Conservation (phyloP, 2,888 invertebrate genomes). For the Napeogenes inachia region DNA sequence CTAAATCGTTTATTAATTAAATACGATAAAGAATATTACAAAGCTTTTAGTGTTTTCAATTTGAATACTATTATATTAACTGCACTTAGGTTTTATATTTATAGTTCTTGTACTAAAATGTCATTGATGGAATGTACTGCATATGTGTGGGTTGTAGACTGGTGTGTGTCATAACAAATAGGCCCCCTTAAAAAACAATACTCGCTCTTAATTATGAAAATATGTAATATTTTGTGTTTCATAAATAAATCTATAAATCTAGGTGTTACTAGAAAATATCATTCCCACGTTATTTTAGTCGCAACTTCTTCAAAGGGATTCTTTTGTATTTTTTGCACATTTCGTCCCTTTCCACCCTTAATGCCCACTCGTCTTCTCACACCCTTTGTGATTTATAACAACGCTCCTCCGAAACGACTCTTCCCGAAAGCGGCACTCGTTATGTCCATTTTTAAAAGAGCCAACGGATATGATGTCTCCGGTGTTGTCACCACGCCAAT, state of each 20-base stretch:
- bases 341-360: slow-evolving; percentile 48
- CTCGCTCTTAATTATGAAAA: too few relatives aligned
- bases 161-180: too few relatives aligned
- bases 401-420: slow-evolving; percentile 50
- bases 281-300: slow-evolving; percentile 20
- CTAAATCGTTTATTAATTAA: too few relatives aligned
- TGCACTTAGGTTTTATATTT: too few relatives aligned
- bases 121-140: background rate
- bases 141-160: too few relatives aligned
- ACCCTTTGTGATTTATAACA: slow-evolving; percentile 65
- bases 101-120: too few relatives aligned
- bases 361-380: slow-evolving; percentile 48
- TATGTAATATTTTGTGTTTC: background rate
- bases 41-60: too few relatives aligned
- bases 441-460: slow-evolving; percentile 65
- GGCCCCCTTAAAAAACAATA: too few relatives aligned
- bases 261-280: background rate
- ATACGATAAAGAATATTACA: too few relatives aligned
- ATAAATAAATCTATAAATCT: background rate
- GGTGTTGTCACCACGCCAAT: slow-evolving; percentile 64
- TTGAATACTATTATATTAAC: background rate
- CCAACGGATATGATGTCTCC: slow-evolving; percentile 68
- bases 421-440: slow-evolving; percentile 61
- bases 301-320: slow-evolving; percentile 37
- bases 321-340: slow-evolving; percentile 46